These are phyloP conservation scores for Thymelicus sylvestris DNA, from an alignment of 2,888 invertebrate genomes.

Conservation along the genomic window DNA sequence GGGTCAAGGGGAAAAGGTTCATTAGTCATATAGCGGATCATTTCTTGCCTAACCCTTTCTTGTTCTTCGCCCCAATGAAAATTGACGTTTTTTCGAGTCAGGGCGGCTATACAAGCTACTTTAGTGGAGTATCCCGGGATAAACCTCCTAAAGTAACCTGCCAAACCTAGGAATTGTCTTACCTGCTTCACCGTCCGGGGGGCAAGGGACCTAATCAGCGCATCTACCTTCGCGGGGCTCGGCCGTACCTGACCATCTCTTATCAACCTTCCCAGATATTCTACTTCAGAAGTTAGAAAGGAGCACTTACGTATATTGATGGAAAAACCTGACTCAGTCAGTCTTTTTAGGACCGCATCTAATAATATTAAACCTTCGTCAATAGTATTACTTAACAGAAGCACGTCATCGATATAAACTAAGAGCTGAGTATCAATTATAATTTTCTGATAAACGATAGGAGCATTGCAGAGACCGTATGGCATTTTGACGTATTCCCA, in stretches of 20 bases:
- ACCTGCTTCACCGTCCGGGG: conserved; percentile 25
- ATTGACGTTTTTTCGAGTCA: conserved; percentile 19
- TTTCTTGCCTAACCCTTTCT: conserved; percentile 39
- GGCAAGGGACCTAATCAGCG: conserved; percentile 3
- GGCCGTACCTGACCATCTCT: conserved; percentile 37
- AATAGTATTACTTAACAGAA: conserved; percentile 39
- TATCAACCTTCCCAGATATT: conserved; percentile 45
- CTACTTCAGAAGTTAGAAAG: conserved; percentile 41
- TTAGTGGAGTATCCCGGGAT: conserved; percentile 29
- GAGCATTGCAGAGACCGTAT: conserved; percentile 45
- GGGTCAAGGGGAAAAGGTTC: conserved; percentile 15
- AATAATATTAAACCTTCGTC: conserved; percentile 36
- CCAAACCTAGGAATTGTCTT: conserved; percentile 29
- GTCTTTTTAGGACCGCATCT: conserved; percentile 38
- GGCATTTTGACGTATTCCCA: conserved; percentile 49
- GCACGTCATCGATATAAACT: conserved; percentile 48
- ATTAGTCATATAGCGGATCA: conserved; percentile 35
- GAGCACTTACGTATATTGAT: conserved; percentile 43
- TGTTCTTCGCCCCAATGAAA: conserved; percentile 36
- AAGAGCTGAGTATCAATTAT: conserved; percentile 40
- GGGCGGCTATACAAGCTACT: conserved; percentile 16
- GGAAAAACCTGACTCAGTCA: conserved; percentile 45
- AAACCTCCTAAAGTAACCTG: conserved; percentile 29
- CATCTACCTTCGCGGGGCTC: conserved; percentile 14
- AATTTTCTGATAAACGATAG: conserved; percentile 42